Conservation (phyloP, 35 echinoderm and acorn worm genomes). For the Heliocidaris tuberculata region DNA sequence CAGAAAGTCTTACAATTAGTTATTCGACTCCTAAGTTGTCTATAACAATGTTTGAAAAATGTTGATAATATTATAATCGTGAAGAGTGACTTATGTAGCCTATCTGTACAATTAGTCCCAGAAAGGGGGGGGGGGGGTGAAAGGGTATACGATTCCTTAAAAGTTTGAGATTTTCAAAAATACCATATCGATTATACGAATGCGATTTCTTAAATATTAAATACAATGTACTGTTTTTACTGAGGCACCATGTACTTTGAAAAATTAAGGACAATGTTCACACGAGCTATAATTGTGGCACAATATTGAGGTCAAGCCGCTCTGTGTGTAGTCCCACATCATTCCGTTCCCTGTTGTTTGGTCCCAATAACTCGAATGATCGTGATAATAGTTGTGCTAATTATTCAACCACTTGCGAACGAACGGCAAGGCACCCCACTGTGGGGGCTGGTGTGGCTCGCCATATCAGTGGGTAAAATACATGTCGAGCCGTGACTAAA, state of each 20-base stretch:
- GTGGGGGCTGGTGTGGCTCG: background rate
- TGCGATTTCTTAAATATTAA: too few species aligned
- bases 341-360: background rate
- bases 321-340: background rate
- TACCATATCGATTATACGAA: too few species aligned
- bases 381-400: conserved; percentile 11
- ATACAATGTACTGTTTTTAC: background rate
- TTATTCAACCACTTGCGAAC: background rate
- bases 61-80: too few species aligned
- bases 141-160: too few species aligned
- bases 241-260: background rate
- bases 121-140: too few species aligned
- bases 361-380: background rate
- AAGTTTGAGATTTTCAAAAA: too few species aligned
- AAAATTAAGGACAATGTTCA: conserved; percentile 10
- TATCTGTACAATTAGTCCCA: too few species aligned
- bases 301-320: background rate
- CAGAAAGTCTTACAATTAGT: too few species aligned
- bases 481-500: background rate
- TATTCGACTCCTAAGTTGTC: too few species aligned
- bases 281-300: background rate
- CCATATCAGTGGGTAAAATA: background rate
- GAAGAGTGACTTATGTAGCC: too few species aligned
- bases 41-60: too few species aligned
- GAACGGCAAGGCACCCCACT: background rate